Base-by-base conservation (phyloP, 37 sponge, comb jelly and placozoan species). In the Spongilla lacustris region DNA sequence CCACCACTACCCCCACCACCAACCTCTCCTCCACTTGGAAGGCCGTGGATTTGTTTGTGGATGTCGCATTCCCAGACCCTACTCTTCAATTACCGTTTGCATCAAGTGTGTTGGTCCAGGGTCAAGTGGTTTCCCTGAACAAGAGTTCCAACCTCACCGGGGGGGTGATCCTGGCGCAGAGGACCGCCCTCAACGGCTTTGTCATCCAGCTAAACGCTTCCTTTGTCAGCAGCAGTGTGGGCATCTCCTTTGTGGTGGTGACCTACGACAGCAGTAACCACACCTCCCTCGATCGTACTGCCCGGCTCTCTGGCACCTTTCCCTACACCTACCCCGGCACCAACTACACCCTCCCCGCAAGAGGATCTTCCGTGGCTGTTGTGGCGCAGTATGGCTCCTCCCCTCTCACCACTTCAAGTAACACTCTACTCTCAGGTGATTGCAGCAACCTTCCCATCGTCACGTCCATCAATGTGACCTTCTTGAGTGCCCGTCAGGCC, bases 401-500 rank as follows among this genome's bases (percentile, higher is more conserved):
- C n/a, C 89, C 91, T n/a, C 68, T 91, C 5, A 4, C 71, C 8
- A 3, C 21, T 21, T 5, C 67, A 25, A 80, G 41, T 41, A 90
- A 86, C 66, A 86, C 78, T 11, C 36, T 93, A 5, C 66, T 67
- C 24, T 80, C 88, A 21, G 24, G 10, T 21, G 76, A 90, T 11
- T 93, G 94, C 69, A 93, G 70, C 80, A 73, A 76, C 46, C 34
- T 79, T 28, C 79, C 82, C 8, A 31, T 91, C 2, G 21, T 88
- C 24, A 73, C 27, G 14, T 36, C 67, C 14, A 36, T 91, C 4
- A 66, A 3, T 36, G 74, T 83, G 2, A 73, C 48, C 8, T 91
- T 86, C 46, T 2, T 29, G 29, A 76, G 78, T 49, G 76, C 91
- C 36, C 75, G 73, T 82, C 78, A 83, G 21, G 91, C 84, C 27